Percentiles rank a stretch among this genome's conserved stretches.
phyloP scores from a whole-genome alignment of 2,797 vertebrate genomes.

The Pangasius macronema region DNA sequence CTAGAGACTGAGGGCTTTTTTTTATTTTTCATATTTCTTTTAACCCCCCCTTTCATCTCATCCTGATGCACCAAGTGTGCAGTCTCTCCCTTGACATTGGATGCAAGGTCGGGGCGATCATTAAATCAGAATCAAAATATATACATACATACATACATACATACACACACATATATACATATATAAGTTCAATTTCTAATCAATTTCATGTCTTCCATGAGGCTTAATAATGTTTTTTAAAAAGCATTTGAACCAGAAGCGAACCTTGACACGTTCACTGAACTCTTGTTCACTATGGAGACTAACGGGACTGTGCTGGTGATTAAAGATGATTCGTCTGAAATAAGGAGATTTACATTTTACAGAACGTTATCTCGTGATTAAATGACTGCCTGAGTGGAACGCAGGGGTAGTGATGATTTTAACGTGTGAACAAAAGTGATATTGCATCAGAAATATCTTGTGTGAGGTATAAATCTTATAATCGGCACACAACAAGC shows the following conservation, averaged over 20 bases:
- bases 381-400: neutral
- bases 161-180: no score
- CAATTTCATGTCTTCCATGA: neutral
- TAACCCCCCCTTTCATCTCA: neutral
- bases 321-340: neutral
- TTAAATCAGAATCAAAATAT: neutral
- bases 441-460: neutral
- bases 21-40: neutral
- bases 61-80: slow-evolving; percentile 15
- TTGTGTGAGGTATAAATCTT: neutral
- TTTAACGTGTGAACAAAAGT: neutral
- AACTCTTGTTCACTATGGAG: neutral
- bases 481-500: neutral
- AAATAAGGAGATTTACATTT: neutral
- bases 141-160: no score
- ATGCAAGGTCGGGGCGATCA: slow-evolving; percentile 23
- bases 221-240: neutral
- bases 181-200: neutral
- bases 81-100: slow-evolving; percentile 29
- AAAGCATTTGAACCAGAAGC: neutral
- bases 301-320: no score
- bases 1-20: neutral
- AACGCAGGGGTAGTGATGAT: neutral
- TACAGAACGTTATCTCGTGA: neutral
- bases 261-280: neutral